A percentile compares a stretch with the other conserved stretches of the same genome.
These are phyloP conservation scores for Catostylus mosaicus DNA, from an alignment of 30 jellyfish, hydroid and myxozoan species.

Conservation along the genomic window DNA sequence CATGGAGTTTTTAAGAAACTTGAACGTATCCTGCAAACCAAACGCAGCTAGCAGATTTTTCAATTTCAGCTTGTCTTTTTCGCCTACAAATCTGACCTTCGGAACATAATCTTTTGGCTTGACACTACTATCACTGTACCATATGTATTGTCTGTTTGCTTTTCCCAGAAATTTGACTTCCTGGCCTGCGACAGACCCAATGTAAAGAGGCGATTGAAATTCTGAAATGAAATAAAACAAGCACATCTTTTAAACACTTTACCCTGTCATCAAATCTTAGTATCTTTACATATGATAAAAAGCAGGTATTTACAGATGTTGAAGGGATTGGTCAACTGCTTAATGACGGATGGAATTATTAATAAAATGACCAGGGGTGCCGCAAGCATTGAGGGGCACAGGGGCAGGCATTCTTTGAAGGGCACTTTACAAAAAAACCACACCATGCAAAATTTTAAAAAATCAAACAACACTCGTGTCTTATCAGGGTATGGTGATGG, in stretches of 20 bases:
- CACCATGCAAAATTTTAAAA: too few relatives aligned
- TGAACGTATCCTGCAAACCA: neutral
- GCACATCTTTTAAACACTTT: neutral
- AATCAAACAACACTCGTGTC: too few relatives aligned
- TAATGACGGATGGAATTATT: neutral
- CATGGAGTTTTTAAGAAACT: neutral
- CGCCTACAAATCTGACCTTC: conserved; percentile 19
- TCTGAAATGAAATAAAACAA: conserved; percentile 3
- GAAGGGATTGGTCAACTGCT: neutral
- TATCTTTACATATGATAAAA: too few relatives aligned
- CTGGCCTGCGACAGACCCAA: conserved; percentile 18
- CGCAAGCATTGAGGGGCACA: too few relatives aligned
- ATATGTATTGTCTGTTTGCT: conserved; percentile 34
- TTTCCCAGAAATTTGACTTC: conserved; percentile 8
- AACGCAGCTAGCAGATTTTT: conserved; percentile 13
- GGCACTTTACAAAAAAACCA: too few relatives aligned
- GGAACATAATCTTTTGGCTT: neutral
- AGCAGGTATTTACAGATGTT: too few relatives aligned
- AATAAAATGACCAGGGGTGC: neutral
- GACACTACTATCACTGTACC: neutral
- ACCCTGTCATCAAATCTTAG: neutral
- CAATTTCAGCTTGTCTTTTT: neutral
- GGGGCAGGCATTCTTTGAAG: too few relatives aligned
- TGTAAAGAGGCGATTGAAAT: conserved; percentile 16
- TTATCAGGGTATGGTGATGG: too few relatives aligned